Base-by-base conservation (phyloP, 2,797 vertebrate genomes). In the Falco naumanni region DNA sequence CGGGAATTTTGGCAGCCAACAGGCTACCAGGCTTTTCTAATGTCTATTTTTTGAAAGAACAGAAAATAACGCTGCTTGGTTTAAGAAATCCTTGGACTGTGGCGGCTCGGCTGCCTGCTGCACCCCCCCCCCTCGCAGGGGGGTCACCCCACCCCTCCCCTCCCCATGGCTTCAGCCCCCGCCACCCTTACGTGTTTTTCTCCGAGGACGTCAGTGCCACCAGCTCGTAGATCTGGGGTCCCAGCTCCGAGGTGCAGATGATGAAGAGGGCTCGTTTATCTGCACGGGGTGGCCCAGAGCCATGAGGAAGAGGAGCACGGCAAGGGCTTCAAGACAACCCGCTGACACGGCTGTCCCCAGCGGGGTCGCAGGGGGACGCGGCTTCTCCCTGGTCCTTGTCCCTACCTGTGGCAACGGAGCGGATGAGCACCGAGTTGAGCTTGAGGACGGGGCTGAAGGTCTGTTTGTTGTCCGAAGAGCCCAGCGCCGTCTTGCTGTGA, bases 141-240 rank as follows among this genome's bases (percentile, higher is more conserved):
- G 9, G 53, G 19, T 60, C 5, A 5, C 56, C 50, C 39, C 34
- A 37, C 34, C 34, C 34, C 34, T 37, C 0, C 48, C 21, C 14
- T 47, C 24, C 61, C 84, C 63, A 90, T 80, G 93, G 95, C 82
- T 47, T 77, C 80, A 24, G 19, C 22, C 24, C 51, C 86, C 5
- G 1, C 26, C 2, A 4, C 21, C 41, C 3, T 97, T 89, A 99
- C 99, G 88, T 98, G 98, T 99, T 99, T 71, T 99, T 99, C 96
- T 99, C 99, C 0, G 98, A 99, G 1, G 98, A 97, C 0, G 99
- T 99, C 77, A 98, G 96, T 0, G 99, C 99, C 64, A 98, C 99
- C 97, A 99, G 98, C 91, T 99, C 99, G 3, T 99, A 99, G 97
- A 99, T 99, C 97, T 99, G 99, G 2, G 98, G 98, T n/a, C 98